Evolutionary conservation across 2,888 invertebrate species (phyloP).

Genomic region (Nemurella pictetii): DNA sequence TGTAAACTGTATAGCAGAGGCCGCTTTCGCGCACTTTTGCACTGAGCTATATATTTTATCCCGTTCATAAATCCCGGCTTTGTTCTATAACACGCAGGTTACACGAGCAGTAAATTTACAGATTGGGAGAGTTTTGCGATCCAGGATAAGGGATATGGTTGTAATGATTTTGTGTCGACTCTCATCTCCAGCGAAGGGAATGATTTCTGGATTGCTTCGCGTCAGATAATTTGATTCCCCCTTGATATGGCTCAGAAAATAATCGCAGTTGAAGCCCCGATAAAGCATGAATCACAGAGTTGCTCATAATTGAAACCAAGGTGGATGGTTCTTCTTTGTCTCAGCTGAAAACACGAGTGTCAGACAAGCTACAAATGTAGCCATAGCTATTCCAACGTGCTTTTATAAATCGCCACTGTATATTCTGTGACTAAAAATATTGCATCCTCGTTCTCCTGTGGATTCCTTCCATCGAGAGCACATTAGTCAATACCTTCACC

Average conservation of each 20-base stretch:
- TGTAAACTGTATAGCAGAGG: background rate
- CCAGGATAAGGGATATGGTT: background rate
- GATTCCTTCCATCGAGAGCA: background rate
- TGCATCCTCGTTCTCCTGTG: background rate
- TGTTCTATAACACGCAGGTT: background rate
- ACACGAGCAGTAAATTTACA: background rate
- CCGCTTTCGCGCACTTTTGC: background rate
- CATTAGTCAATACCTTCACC: background rate
- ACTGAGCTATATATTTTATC: background rate
- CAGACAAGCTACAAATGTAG: background rate
- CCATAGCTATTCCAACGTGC: background rate
- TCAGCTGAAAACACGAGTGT: background rate
- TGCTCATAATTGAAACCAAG: conserved; percentile 15
- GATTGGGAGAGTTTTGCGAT: conserved; percentile 10
- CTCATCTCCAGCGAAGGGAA: conserved; percentile 17
- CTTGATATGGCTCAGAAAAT: conserved; percentile 7
- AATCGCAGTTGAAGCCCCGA: conserved; percentile 17
- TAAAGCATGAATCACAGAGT: background rate
- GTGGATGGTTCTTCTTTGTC: background rate
- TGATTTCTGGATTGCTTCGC: conserved; percentile 8
- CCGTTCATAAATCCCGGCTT: background rate
- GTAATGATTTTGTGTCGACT: conserved; percentile 27
- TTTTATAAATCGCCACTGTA: background rate
- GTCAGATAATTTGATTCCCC: conserved; percentile 22
- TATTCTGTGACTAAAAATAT: background rate